Evolutionary conservation across 2,888 invertebrate genomes (phyloP), one percentile per base, ranked within the genome.

Genomic region (Sphecodes monilicornis): DNA sequence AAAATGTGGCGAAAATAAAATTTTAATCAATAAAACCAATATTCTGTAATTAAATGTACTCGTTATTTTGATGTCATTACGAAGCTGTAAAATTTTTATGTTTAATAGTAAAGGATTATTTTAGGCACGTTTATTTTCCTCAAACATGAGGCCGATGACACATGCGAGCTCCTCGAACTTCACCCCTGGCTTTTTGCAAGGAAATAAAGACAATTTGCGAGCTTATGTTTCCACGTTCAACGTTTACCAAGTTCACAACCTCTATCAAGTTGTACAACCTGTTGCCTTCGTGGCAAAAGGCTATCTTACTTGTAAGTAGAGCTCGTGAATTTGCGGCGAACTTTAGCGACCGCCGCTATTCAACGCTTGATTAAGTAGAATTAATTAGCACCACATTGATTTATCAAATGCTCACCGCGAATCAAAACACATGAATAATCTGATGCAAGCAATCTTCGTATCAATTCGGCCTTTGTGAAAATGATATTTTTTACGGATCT

Each of bases 281-380:
- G 89, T 89, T 89, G 89, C 89, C 88, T 84, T 78, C 80, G 41
- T 75, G 78, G 80, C 80, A 83, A 85, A 86, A 86, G 86, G 73
- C 29, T 57, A 46, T 78, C 69, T 46, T 74, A 29, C 60, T 66
- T 72, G 50, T 41, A 74, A 84, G 71, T 66, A 43, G 76, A 80
- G 66, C 50, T 77, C 57, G 50, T 18, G 50, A 76, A 84, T 80
- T 80, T 78, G 60, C 57, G 29, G 72, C 13, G 43, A 84, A 77
- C 46, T 76, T 69, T 36, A 46, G 22, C 64, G 16, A n/a, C 43
- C 32, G 26, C 36, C 57, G 32, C 29, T 64, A 41, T 71, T 74
- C n/a, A 41, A 54, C 10, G 29, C 41, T 39, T 76, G 57, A 68
- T 77, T 74, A 77, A 43, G 70, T 43, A 8, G 36, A 70, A 84